Evolutionary conservation across 2,113 vertebrate genomes (phyloP).

Genomic region (Smithornis capensis): DNA sequence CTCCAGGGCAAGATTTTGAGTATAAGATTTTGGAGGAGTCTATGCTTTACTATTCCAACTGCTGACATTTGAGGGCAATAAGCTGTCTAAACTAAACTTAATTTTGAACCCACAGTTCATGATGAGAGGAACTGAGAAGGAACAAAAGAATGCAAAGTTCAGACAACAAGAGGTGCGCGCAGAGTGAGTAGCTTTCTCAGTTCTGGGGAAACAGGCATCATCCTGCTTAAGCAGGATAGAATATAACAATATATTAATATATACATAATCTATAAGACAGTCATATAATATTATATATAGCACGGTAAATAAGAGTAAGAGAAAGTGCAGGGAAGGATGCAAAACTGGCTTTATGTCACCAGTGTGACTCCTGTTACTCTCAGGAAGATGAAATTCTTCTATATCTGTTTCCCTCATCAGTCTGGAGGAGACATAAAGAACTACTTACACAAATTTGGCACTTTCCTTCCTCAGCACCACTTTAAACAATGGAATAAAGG

Average conservation of each 20-base stretch:
- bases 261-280: background rate
- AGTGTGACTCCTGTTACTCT: accelerated
- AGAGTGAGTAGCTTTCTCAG: background rate
- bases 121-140: background rate
- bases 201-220: background rate
- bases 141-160: background rate
- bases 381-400: background rate
- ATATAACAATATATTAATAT: background rate
- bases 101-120: background rate
- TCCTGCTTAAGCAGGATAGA: background rate
- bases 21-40: background rate
- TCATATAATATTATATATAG: background rate
- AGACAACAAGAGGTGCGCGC: background rate
- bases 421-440: background rate
- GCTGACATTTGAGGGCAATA: background rate
- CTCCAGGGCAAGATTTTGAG: background rate
- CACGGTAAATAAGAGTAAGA: background rate
- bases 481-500: background rate
- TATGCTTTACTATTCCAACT: background rate
- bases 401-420: background rate
- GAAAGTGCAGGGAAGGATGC: background rate
- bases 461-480: background rate
- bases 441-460: background rate
- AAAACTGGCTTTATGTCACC: background rate
- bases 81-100: background rate